A percentile compares a stretch with the other conserved stretches of the same genome.
Conservation (phyloP, 2,888 invertebrate genomes). For the Eupsilia transversa region DNA sequence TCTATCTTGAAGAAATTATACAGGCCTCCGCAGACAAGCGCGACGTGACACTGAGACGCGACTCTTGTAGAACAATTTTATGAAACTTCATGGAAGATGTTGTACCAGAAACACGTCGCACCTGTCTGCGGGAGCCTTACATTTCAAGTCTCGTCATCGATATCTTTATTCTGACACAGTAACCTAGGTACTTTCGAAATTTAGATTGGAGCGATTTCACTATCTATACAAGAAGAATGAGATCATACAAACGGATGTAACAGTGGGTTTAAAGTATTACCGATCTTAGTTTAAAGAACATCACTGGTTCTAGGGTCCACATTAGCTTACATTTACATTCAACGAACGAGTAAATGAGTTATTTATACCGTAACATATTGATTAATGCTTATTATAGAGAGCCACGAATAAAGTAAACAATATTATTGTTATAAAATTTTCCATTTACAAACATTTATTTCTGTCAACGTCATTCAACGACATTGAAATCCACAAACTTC, state of each 20-base stretch:
- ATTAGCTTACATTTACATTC: not conserved
- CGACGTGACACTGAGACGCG: too few relatives aligned
- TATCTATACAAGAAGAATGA: constrained; percentile 36
- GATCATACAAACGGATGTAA: constrained; percentile 11
- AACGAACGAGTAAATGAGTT: not conserved
- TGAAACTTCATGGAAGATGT: too few relatives aligned
- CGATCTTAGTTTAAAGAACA: not conserved
- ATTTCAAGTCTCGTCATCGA: constrained; percentile 34
- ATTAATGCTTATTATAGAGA: not conserved
- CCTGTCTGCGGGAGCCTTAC: too few relatives aligned
- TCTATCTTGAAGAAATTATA: constrained; percentile 22
- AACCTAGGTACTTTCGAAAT: constrained; percentile 52
- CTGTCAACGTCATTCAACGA: not conserved
- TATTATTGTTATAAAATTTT: constrained; percentile 17
- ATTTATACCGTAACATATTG: not conserved
- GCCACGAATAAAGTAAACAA: not conserved
- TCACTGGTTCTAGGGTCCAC: not conserved
- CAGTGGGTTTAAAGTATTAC: not conserved
- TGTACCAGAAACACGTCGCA: too few relatives aligned
- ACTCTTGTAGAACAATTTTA: too few relatives aligned
- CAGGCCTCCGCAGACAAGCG: too few relatives aligned
- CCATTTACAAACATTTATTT: constrained; percentile 22
- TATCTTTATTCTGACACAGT: constrained; percentile 44
- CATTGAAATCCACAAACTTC: constrained; percentile 31
- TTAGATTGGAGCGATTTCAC: constrained; percentile 47